Percentiles rank a stretch among this genome's conserved stretches.
These are phyloP conservation scores for Gulo gulo DNA, from an alignment of 2,113 vertebrate species.

Conservation along the genomic window DNA sequence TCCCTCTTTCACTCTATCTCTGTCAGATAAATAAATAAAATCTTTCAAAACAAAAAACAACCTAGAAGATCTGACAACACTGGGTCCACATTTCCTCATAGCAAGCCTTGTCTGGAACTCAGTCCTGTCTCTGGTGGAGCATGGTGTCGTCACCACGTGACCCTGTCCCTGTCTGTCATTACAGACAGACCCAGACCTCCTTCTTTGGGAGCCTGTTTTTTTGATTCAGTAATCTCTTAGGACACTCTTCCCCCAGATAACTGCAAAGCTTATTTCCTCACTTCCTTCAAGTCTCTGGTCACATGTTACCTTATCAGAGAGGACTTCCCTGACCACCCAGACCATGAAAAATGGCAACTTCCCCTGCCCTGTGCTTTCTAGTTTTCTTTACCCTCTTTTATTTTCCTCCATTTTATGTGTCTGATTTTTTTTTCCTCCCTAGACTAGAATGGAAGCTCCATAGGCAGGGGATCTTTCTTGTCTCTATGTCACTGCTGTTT, in stretches of 20 bases:
- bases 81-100: not conserved
- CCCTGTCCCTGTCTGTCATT: not conserved
- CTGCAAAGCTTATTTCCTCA: slow-evolving; percentile 1
- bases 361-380: not conserved
- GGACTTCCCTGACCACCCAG: not conserved
- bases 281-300: slow-evolving; percentile 28
- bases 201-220: not conserved
- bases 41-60: not conserved
- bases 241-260: not conserved
- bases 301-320: slow-evolving; percentile 15
- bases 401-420: not conserved
- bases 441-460: not conserved
- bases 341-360: slow-evolving; percentile 5
- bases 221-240: not conserved
- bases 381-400: not conserved
- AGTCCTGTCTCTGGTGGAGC: not conserved
- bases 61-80: not conserved
- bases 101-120: not conserved
- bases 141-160: not conserved
- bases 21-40: too few relatives aligned
- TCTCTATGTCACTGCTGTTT: not conserved
- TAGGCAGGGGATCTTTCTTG: not conserved
- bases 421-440: not conserved
- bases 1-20: too few relatives aligned
- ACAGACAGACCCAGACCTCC: not conserved